Evolutionary conservation across 1,140 invertebrate genomes (phyloP).

Genomic region (Drosophila sulfurigaster): DNA sequence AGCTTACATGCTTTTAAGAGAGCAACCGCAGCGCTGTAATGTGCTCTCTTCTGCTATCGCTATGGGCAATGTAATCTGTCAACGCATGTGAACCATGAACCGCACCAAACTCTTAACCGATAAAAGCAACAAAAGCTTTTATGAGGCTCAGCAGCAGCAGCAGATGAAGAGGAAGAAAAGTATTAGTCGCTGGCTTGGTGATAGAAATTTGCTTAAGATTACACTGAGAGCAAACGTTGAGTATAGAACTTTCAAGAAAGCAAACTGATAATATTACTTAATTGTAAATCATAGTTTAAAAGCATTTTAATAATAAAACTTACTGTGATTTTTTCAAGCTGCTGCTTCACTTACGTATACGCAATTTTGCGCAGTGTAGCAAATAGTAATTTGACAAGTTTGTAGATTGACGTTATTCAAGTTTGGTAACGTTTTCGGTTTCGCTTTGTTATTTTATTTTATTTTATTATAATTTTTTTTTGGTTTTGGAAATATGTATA

Average conservation of each 20-base stretch:
- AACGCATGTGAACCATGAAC: conserved; percentile 14
- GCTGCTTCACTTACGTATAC: not conserved
- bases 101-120: conserved; percentile 28
- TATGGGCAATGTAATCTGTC: conserved; percentile 31
- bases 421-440: conserved; percentile 31
- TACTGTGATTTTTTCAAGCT: not conserved
- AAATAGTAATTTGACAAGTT: conserved; percentile 65
- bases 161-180: conserved; percentile 16
- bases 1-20: conserved; percentile 45
- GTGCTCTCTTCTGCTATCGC: not conserved
- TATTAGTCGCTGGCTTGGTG: conserved; percentile 44
- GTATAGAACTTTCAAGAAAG: not conserved
- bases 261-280: not conserved
- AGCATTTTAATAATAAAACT: not conserved
- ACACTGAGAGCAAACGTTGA: conserved; percentile 16
- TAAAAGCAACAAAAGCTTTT: conserved; percentile 47
- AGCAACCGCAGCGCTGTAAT: not conserved
- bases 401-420: conserved; percentile 52
- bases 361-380: conserved; percentile 20
- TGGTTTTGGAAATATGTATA: conserved; percentile 26
- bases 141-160: conserved; percentile 2
- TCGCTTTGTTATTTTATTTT: not conserved
- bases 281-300: not conserved
- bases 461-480: conserved; percentile 14
- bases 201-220: conserved; percentile 52